Percentiles rank a stretch among this genome's conserved stretches.
Evolutionary conservation across 1,140 invertebrate species (phyloP).

Genomic region (Metaphire vulgaris): DNA sequence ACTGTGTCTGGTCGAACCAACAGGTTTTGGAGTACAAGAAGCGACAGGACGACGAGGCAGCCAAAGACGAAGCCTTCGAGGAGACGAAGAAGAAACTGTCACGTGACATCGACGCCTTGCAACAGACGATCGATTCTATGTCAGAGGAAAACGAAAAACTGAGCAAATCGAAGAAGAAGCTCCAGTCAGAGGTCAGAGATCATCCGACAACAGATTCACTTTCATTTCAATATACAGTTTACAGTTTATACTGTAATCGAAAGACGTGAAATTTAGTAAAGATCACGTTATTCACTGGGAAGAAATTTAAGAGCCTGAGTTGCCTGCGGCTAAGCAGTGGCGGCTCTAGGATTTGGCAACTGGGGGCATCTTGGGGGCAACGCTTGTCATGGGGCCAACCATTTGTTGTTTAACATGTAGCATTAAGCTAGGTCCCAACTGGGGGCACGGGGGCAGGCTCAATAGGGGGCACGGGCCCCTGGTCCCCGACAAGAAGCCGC

Average conservation of each 20-base stretch:
- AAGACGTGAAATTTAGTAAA: too few species aligned
- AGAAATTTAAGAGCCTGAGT: too few species aligned
- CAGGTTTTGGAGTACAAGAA: constrained; percentile 72
- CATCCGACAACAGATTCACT: too few species aligned
- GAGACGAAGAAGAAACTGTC: constrained; percentile 82
- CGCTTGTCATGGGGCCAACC: not conserved
- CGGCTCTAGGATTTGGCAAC: not conserved
- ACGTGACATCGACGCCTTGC: constrained; percentile 78
- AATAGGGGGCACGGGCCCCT: too few species aligned
- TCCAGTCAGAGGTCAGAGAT: constrained; percentile 88
- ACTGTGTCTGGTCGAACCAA: not conserved
- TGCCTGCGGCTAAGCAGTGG: not conserved
- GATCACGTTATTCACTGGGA: too few species aligned
- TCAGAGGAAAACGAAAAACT: constrained; percentile 81
- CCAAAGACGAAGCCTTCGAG: constrained; percentile 72
- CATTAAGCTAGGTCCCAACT: not conserved
- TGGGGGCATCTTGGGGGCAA: not conserved
- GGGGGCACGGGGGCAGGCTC: not conserved
- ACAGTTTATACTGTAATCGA: too few species aligned
- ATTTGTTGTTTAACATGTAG: not conserved
- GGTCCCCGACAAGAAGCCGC: too few species aligned
- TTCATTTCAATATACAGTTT: too few species aligned
- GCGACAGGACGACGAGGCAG: constrained; percentile 83
- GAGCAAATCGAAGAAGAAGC: constrained; percentile 94
- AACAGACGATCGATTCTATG: constrained; percentile 81